Evolutionary conservation across 2,797 vertebrate genomes (phyloP).

Genomic region (Danionella dracula): DNA sequence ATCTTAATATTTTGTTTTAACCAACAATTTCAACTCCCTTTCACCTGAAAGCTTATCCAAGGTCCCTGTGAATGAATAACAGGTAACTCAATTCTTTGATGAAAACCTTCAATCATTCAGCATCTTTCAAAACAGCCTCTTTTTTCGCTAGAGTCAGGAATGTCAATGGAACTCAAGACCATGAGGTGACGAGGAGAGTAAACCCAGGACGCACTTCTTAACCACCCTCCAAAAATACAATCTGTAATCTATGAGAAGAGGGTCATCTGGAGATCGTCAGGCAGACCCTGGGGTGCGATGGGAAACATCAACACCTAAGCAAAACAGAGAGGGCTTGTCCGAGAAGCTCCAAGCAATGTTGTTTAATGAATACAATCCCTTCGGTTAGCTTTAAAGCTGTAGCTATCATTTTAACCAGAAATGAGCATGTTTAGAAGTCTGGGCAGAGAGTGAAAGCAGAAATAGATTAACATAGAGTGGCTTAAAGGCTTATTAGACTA

Average conservation of each 20-base stretch:
- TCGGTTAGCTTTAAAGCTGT: not conserved
- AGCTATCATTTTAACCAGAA: not conserved
- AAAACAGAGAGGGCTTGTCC: not conserved
- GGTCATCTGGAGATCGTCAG: slow-evolving; percentile 42
- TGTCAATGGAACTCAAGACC: not conserved
- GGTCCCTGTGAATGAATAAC: no score
- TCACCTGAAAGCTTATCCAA: no score
- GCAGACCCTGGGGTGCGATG: not conserved
- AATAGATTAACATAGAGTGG: slow-evolving; percentile 13
- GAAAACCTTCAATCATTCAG: no score
- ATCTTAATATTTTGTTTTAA: no score
- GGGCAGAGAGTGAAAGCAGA: slow-evolving; percentile 11
- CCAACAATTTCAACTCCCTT: no score
- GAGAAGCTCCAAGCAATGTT: not conserved
- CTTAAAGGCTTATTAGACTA: slow-evolving; percentile 17
- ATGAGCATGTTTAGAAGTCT: slow-evolving; percentile 20
- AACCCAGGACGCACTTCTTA: slow-evolving; percentile 17
- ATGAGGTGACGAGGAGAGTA: not conserved
- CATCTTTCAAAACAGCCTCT: no score
- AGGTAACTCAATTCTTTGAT: no score
- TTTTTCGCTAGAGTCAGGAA: not conserved
- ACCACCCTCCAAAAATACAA: slow-evolving; percentile 34
- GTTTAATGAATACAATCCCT: not conserved
- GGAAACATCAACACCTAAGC: slow-evolving; percentile 2
- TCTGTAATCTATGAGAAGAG: slow-evolving; percentile 37